Base-by-base conservation (phyloP, 64 coral and sea anemone species). In the Exaiptasia diaphana region DNA sequence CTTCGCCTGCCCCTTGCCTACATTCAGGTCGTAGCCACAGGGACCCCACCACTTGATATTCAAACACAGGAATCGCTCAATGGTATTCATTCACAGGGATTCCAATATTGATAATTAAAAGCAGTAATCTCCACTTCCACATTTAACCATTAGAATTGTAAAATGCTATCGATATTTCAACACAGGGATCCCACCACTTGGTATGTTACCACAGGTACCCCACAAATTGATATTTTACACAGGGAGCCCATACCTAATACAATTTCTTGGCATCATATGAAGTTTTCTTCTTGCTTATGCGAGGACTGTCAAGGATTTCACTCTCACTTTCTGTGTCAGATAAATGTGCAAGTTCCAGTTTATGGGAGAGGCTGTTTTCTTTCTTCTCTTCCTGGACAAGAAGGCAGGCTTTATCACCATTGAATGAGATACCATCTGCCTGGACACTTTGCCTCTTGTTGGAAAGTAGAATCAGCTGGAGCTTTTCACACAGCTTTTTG, bases 401-500 rank as follows among this genome's bases (percentile, higher is more conserved):
- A 49, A 41, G 38, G 20, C 44, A 41, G 69, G 38, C 25, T 49
- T 37, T 49, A 3, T 73, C 69, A 38, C 83, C 59, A 46, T 76
- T 77, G 38, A 76, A 34, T 6, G 57, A 68, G 3, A 76, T 32
- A 11, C 78, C 36, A n/a, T 76, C 68, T 11, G 71, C 75, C 50
- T 83, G 48, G 15, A 69, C 42, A 1, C 78, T 81, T 64, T 77
- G 70, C 5, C 93, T 80, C 13, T 68, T 80, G 59, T 90, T 90
- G 10, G 87, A 90, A 20, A 97, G 27, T 3, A 97, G 45, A 49
- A 97, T 85, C 3, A 90, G 27, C 48, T 97, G 87, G 0, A 97
- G 93, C 68, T 97, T 97, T 69, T 97, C 93, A 69, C 93, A 97
- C 6, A 97, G 40, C 35, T 97, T 97, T 49, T 90, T 97, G 77